phyloP scores from a whole-genome alignment of 2,797 vertebrate species.

The Hapalemur alaotrensis region DNA sequence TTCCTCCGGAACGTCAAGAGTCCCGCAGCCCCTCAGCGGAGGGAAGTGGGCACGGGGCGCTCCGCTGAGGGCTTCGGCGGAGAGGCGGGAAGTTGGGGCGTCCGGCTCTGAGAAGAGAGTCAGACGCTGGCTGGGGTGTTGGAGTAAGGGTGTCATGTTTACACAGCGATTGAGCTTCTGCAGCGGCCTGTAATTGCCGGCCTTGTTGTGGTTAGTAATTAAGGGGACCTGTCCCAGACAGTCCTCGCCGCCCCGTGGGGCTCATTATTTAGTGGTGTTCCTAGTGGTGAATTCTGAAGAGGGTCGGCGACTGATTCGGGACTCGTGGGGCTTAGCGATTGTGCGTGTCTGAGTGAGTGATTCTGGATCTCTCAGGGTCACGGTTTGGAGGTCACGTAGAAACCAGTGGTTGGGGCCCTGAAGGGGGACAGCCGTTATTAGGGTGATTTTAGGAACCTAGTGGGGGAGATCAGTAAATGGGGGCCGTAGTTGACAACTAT shows the following conservation, averaged over 20 bases:
- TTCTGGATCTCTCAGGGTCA: background rate
- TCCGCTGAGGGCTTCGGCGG: background rate
- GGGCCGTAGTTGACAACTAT: background rate
- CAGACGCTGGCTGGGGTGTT: background rate
- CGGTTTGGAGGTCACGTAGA: background rate
- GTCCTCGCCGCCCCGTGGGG: background rate
- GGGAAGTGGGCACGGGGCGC: fast-evolving
- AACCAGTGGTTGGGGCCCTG: background rate
- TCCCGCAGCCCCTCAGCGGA: fast-evolving
- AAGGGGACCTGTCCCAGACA: no score
- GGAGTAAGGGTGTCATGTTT: background rate
- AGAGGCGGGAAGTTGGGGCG: background rate
- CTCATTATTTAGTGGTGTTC: background rate
- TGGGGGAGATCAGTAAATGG: background rate
- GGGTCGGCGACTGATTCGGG: background rate
- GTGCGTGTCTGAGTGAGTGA: background rate
- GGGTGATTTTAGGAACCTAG: background rate
- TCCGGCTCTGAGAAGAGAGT: background rate
- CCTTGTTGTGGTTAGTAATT: background rate
- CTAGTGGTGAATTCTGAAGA: background rate
- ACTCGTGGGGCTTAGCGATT: background rate
- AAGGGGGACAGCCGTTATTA: background rate
- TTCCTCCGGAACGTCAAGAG: no score
- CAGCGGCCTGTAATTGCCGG: background rate
- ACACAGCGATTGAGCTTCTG: background rate